Percentiles rank a stretch among this genome's conserved stretches.
Evolutionary conservation across 2,113 vertebrate genomes (phyloP).

Genomic region (Tetrao urogallus): DNA sequence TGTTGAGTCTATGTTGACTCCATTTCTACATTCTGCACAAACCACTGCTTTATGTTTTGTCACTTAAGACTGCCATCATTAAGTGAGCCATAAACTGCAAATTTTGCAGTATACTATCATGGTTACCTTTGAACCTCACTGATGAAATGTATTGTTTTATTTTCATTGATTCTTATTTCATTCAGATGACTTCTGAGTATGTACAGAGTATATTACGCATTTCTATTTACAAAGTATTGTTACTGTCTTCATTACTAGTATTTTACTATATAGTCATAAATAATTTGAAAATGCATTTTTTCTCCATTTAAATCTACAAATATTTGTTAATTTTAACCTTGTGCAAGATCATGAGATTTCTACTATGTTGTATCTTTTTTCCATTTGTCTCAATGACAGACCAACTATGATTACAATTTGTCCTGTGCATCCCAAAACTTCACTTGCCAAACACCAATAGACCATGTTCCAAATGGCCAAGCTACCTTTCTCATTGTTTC

Average conservation of each 20-base stretch:
- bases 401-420: not conserved
- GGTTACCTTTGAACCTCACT: not conserved
- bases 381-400: not conserved
- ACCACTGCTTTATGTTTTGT: not conserved
- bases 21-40: not conserved
- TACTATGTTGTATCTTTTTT: not conserved
- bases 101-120: not conserved
- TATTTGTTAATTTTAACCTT: not conserved
- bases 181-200: not conserved
- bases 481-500: not conserved
- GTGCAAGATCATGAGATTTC: not conserved
- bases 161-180: not conserved
- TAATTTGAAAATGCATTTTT: not conserved
- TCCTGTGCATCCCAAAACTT: not conserved
- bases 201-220: not conserved
- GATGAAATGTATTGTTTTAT: not conserved
- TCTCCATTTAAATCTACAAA: not conserved
- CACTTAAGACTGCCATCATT: not conserved
- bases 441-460: conserved; percentile 10
- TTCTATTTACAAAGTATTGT: not conserved
- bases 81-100: not conserved
- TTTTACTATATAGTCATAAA: not conserved
- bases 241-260: not conserved
- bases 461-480: not conserved
- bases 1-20: not conserved